Evolutionary conservation across 2,113 vertebrate species (phyloP), one percentile per base, ranked within the genome.

Genomic region (Morone saxatilis): DNA sequence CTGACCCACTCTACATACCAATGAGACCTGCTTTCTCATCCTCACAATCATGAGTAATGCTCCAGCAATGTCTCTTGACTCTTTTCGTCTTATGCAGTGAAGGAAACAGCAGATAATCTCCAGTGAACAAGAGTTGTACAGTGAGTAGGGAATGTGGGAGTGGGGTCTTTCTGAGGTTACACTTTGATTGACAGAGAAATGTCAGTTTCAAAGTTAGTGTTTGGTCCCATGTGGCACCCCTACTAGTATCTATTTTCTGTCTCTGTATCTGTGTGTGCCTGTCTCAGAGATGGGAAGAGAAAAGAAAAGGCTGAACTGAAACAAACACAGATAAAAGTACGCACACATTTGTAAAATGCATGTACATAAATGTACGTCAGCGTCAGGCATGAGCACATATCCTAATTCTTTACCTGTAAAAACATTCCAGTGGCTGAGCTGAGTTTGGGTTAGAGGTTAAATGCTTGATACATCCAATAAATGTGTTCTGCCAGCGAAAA

Each of bases 151-250:
- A 80, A 50, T 0, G 45, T 57, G 75, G 85, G 61, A 89, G 70
- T 31, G 75, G 75, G 89, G 91, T 92, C 82, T 86, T 89, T 75
- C 71, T 13, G 68, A 88, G 88, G 81, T 48, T 82, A 65, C 1
- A 25, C 73, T 83, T 83, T 90, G 84, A 89, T 12, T 88, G 91
- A 90, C 84, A 62, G 76, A 79, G 59, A 77, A 79, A 80, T 57
- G 22, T 25, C 25, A 25, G 47, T 70, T 81, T 83, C 71, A 84
- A 88, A 84, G 84, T 66, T 17, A 59, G 78, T 16, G 51, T 86
- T 75, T 72, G 89, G 76, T 88, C 90, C 81, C 86, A 62, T 48
- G 74, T n/a, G 85, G 79, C 78, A 53, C 36, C 51, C 50, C 59
- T 47, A 70, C 80, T 19, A 51, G 57, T 54, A n/a, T 71, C 66